These are phyloP conservation scores for Reticulitermes speratus DNA, from an alignment of 1,140 invertebrate species.

Conservation along the genomic window DNA sequence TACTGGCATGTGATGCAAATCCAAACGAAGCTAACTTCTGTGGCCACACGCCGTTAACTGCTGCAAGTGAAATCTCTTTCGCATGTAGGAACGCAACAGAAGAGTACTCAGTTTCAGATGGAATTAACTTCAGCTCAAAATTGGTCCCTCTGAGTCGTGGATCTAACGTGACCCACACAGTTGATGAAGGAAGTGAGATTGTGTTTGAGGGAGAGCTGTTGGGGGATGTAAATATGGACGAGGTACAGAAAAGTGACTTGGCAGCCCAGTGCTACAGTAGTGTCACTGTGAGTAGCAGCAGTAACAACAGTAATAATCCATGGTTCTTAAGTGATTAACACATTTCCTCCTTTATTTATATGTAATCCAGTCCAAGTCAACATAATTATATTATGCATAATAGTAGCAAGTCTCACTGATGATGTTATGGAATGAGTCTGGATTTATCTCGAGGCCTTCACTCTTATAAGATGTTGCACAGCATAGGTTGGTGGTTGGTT, in stretches of 20 bases:
- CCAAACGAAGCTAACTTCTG: constrained; percentile 40
- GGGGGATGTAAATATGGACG: neutral
- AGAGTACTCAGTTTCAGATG: neutral
- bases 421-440: no score
- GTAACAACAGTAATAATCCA: neutral
- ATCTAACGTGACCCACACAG: neutral
- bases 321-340: neutral
- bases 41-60: constrained; percentile 39
- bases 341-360: no score
- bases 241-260: neutral
- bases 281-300: neutral
- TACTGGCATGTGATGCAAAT: constrained; percentile 41
- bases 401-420: no score
- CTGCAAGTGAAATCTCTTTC: constrained; percentile 22
- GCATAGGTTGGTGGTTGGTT: no score
- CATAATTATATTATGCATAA: no score
- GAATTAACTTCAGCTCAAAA: neutral
- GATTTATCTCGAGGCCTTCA: no score
- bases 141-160: neutral
- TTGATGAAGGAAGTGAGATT: neutral
- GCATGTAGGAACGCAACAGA: neutral
- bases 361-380: no score
- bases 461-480: no score
- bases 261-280: neutral
- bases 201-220: neutral